Evolutionary conservation across 2,113 vertebrate species (phyloP).

Genomic region (Puffinus mauretanicus): DNA sequence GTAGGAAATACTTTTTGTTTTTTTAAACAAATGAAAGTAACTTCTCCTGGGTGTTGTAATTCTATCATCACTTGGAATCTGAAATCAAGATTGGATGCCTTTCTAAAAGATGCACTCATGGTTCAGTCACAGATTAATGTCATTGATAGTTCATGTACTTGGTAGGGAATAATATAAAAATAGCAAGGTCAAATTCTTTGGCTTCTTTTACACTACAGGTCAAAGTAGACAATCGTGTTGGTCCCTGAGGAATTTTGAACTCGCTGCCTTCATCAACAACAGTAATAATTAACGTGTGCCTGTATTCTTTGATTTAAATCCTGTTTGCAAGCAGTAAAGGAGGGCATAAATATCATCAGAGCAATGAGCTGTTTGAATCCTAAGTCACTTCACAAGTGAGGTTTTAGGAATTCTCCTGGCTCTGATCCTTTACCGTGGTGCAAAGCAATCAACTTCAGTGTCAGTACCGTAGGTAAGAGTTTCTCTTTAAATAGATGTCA

Average conservation of each 20-base stretch:
- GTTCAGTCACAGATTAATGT: not conserved
- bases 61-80: conserved; percentile 45
- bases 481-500: not conserved
- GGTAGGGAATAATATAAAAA: not conserved
- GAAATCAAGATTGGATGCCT: conserved; percentile 38
- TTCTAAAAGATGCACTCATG: not conserved
- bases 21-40: not conserved
- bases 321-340: not conserved
- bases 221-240: not conserved
- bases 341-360: not conserved
- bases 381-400: not conserved
- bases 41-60: conserved; percentile 38
- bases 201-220: not conserved
- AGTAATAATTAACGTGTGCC: not conserved
- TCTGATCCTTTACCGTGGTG: not conserved
- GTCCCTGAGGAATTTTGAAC: not conserved
- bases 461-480: not conserved
- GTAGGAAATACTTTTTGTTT: not conserved
- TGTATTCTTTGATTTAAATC: not conserved
- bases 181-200: conserved; percentile 18
- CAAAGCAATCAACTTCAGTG: not conserved
- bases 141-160: not conserved
- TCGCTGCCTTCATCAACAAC: not conserved
- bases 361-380: not conserved
- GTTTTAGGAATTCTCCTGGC: not conserved